Conservation (phyloP, 2,797 vertebrate species). For the Hapalemur alaotrensis region DNA sequence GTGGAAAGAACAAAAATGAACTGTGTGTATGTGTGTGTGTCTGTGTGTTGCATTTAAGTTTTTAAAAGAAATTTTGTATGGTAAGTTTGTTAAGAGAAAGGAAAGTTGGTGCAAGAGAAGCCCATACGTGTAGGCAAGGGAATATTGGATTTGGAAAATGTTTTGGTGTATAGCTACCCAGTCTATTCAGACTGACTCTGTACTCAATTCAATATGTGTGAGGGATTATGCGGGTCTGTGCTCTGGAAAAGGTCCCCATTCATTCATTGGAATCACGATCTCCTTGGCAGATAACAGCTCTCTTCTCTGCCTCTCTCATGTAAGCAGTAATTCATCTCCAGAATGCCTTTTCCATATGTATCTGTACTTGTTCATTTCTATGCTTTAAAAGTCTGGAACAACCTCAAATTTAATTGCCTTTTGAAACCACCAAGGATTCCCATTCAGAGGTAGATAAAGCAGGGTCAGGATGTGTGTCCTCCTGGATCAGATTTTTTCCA, state of each 20-base stretch:
- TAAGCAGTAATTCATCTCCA: background rate
- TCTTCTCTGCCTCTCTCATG: background rate
- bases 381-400: background rate
- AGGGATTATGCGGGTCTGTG: background rate
- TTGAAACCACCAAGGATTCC: background rate
- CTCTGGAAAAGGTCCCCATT: background rate
- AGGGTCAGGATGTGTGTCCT: background rate
- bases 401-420: conserved; percentile 18
- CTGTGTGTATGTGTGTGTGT: too few relatives aligned
- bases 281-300: background rate
- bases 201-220: background rate
- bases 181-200: background rate
- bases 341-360: background rate
- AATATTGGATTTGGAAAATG: background rate
- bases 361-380: background rate
- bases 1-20: background rate
- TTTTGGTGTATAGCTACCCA: background rate
- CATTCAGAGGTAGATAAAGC: conserved; percentile 30
- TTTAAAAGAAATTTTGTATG: background rate
- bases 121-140: too few relatives aligned
- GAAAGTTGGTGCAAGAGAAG: background rate
- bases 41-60: background rate
- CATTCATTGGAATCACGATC: background rate
- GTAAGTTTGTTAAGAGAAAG: background rate
- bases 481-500: background rate